phyloP scores from a whole-genome alignment of 2,113 vertebrate species.

The Myodes glareolus region DNA sequence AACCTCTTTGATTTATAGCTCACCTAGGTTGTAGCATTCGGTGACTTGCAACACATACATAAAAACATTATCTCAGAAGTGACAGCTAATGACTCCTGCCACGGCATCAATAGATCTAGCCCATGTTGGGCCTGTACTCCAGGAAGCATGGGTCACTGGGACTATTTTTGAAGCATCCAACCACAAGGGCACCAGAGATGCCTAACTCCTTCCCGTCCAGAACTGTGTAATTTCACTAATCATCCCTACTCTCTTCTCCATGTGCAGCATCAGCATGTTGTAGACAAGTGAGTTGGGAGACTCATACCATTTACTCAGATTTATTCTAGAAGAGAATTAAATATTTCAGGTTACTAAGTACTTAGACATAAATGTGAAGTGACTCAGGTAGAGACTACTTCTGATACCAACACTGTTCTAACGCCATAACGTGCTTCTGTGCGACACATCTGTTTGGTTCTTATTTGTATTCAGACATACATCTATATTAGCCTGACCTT shows the following conservation, averaged over 20 bases:
- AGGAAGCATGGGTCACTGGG: not conserved
- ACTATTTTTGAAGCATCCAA: not conserved
- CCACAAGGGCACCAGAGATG: no score
- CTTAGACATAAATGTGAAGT: constrained; percentile 50
- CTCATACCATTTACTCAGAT: constrained; percentile 22
- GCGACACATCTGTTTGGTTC: constrained; percentile 62
- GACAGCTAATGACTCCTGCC: not conserved
- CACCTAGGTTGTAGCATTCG: not conserved
- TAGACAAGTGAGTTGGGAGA: not conserved
- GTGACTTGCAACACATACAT: not conserved
- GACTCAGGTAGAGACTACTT: constrained; percentile 44
- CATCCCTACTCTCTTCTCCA: not conserved
- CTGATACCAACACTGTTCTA: constrained; percentile 72
- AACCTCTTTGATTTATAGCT: not conserved
- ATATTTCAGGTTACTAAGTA: constrained; percentile 48
- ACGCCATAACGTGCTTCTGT: constrained; percentile 68
- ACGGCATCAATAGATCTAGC: not conserved
- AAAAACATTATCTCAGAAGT: not conserved
- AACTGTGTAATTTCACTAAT: not conserved
- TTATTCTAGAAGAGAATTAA: constrained; percentile 31
- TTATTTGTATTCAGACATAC: constrained; percentile 10
- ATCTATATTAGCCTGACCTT: no score
- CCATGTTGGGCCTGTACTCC: not conserved
- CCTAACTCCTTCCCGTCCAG: not conserved
- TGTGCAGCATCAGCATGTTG: not conserved